These are phyloP conservation scores for Buathra laborator DNA, from an alignment of 2,888 invertebrate genomes.

Conservation along the genomic window DNA sequence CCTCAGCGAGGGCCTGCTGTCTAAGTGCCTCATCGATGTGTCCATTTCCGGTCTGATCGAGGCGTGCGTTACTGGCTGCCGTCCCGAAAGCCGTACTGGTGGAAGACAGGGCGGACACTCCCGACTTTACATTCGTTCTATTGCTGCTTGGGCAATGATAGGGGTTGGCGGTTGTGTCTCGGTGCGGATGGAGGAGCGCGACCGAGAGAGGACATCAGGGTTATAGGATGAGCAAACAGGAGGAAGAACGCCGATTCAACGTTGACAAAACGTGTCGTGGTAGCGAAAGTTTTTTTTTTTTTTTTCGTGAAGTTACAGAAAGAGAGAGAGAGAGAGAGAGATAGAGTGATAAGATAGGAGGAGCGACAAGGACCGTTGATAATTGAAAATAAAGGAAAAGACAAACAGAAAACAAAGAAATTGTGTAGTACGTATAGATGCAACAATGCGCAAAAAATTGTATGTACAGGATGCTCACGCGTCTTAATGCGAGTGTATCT, in stretches of 20 bases:
- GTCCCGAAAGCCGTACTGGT: conserved; percentile 96
- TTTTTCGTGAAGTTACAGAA: conserved; percentile 15
- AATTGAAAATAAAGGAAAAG: conserved; percentile 84
- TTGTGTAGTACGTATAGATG: conserved; percentile 85
- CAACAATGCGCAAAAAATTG: conserved; percentile 76
- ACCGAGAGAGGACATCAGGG: conserved; percentile 57
- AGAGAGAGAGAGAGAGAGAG: conserved; percentile 66
- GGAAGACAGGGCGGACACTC: conserved; percentile 94
- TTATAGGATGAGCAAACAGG: conserved; percentile 66
- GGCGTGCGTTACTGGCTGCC: conserved; percentile 91
- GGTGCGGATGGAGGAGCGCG: conserved; percentile 64
- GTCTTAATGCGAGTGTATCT: conserved; percentile 62
- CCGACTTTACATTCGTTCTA: conserved; percentile 95
- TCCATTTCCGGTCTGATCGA: conserved; percentile 89
- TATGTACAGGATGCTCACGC: conserved; percentile 69
- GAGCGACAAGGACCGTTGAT: conserved; percentile 80
- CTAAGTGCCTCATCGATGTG: conserved; percentile 94
- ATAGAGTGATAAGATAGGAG: conserved; percentile 72
- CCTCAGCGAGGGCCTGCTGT: conserved; percentile 96
- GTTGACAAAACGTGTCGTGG: conserved; percentile 68
- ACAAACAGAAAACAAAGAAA: conserved; percentile 84
- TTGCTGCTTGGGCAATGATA: conserved; percentile 87
- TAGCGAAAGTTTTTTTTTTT: conserved; percentile 54
- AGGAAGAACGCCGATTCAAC: conserved; percentile 73
- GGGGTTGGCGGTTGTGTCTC: conserved; percentile 72